Percentiles rank a stretch among this genome's conserved stretches.
Evolutionary conservation across 2,797 vertebrate genomes (phyloP).

Genomic region (Australoheros facetus): DNA sequence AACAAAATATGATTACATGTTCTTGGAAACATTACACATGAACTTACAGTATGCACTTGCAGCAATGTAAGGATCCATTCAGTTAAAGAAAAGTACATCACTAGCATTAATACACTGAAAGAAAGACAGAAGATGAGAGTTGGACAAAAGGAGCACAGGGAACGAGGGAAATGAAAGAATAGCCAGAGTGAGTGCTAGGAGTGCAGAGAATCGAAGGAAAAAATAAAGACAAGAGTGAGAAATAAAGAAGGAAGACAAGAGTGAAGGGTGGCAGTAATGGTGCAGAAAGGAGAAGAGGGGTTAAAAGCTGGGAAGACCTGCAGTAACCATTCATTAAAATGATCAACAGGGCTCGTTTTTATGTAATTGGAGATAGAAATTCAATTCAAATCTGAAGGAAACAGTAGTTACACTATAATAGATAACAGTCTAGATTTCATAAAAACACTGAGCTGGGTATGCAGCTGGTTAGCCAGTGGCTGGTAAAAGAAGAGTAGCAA

Average conservation of each 20-base stretch:
- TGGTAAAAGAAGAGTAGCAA: neutral
- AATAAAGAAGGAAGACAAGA: neutral
- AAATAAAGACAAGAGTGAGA: neutral
- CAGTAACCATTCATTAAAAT: neutral
- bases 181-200: slow-evolving; percentile 15
- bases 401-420: neutral
- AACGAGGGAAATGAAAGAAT: neutral
- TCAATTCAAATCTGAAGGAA: neutral
- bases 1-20: slow-evolving; percentile 45
- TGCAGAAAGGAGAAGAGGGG: neutral
- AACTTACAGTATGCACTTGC: slow-evolving; percentile 32
- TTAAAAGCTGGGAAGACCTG: neutral
- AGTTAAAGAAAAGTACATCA: slow-evolving; percentile 35
- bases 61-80: slow-evolving; percentile 34
- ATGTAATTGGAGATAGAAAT: neutral
- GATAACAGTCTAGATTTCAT: neutral
- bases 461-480: neutral
- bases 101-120: slow-evolving; percentile 32
- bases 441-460: neutral
- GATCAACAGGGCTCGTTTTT: neutral
- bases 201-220: slow-evolving; percentile 5
- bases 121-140: slow-evolving; percentile 1
- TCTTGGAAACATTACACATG: slow-evolving; percentile 19
- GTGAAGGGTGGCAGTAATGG: slow-evolving; percentile 11
- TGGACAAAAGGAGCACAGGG: neutral